phyloP scores from a whole-genome alignment of 2,113 vertebrate species.

The Zonotrichia leucophrys region DNA sequence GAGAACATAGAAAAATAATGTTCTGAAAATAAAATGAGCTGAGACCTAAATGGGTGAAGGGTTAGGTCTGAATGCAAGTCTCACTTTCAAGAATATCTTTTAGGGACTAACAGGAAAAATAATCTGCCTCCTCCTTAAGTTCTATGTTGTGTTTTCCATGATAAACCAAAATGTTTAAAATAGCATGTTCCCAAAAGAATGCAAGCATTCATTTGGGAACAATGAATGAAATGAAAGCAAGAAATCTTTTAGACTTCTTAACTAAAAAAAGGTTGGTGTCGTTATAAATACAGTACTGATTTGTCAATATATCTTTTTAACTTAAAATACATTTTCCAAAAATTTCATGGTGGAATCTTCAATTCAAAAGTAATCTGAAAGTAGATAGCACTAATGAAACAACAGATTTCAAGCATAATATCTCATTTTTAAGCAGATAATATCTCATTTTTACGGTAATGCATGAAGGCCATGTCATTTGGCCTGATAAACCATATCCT shows the following conservation, averaged over 20 bases:
- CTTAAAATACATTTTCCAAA: not conserved
- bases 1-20: not conserved
- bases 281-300: not conserved
- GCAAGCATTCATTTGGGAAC: not conserved
- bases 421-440: not conserved
- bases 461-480: not conserved
- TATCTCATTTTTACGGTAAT: not conserved
- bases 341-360: not conserved
- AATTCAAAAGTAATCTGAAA: not conserved
- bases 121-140: not conserved
- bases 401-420: not conserved
- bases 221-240: not conserved
- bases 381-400: not conserved
- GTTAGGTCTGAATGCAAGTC: not conserved
- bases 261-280: not conserved
- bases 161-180: not conserved
- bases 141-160: not conserved
- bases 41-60: not conserved
- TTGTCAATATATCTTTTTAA: not conserved
- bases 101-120: not conserved
- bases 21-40: not conserved
- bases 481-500: not conserved
- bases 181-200: not conserved
- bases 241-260: not conserved
- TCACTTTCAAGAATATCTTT: not conserved